Percentiles rank a stretch among this genome's conserved stretches.
Evolutionary conservation across 2,888 invertebrate species (phyloP).

Genomic region (Piscicola geometra): DNA sequence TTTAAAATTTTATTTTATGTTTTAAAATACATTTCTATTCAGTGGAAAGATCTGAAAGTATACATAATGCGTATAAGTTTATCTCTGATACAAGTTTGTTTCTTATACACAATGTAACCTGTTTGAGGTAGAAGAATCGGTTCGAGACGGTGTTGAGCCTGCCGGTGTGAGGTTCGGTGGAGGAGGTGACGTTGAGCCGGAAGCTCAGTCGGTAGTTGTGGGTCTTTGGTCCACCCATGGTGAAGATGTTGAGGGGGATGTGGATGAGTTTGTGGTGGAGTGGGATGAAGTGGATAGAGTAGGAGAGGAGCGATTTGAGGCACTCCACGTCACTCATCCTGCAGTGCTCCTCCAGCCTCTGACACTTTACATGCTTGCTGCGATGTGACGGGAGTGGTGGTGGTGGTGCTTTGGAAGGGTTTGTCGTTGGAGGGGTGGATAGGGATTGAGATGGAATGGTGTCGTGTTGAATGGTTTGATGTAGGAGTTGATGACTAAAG

Average conservation of each 20-base stretch:
- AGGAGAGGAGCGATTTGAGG: slow-evolving; percentile 24
- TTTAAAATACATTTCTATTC: too few species aligned
- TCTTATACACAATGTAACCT: too few species aligned
- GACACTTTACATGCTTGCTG: slow-evolving; percentile 10
- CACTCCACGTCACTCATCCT: slow-evolving; percentile 17
- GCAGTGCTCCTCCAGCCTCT: slow-evolving; percentile 10
- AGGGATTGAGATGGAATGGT: too few species aligned
- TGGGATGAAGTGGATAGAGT: slow-evolving; percentile 23
- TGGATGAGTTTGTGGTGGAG: background rate
- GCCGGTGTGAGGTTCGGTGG: background rate
- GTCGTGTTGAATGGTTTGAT: too few species aligned
- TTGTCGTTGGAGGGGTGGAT: too few species aligned
- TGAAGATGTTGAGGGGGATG: slow-evolving; percentile 19
- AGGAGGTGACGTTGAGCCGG: slow-evolving; percentile 17
- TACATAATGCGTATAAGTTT: too few species aligned
- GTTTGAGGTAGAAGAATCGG: slow-evolving; percentile 22
- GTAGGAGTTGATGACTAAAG: too few species aligned
- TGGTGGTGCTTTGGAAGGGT: background rate
- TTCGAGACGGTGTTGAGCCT: background rate
- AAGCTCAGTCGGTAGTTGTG: slow-evolving; percentile 1
- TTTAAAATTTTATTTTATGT: too few species aligned
- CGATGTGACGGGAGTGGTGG: too few species aligned
- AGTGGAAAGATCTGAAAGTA: too few species aligned
- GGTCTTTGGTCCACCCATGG: slow-evolving; percentile 5
- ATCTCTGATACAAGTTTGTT: too few species aligned